Evolutionary conservation across 2,888 invertebrate genomes (phyloP).

Genomic region (Rhingia campestris): DNA sequence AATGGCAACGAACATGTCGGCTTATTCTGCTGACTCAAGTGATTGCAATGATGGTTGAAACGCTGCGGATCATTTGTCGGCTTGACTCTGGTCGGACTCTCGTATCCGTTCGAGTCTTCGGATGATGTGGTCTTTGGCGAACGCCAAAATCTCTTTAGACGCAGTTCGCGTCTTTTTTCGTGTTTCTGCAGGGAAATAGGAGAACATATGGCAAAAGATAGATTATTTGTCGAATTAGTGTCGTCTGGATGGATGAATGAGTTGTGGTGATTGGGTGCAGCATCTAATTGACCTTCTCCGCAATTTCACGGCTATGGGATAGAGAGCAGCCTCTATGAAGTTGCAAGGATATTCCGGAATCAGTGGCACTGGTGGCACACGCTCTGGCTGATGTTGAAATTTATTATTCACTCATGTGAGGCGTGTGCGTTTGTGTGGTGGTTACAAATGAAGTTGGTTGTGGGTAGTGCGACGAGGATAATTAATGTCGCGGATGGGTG

Average conservation of each 20-base stretch:
- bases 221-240: neutral
- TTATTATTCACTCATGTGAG: slow-evolving; percentile 44
- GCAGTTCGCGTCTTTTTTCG: slow-evolving; percentile 83
- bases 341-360: neutral
- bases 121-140: slow-evolving; percentile 83
- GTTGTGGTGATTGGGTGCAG: neutral
- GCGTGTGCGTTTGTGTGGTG: neutral
- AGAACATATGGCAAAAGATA: neutral
- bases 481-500: slow-evolving; percentile 29
- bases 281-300: slow-evolving; percentile 16
- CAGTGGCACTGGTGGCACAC: neutral
- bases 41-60: slow-evolving; percentile 80
- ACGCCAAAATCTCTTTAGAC: slow-evolving; percentile 83
- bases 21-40: slow-evolving; percentile 78
- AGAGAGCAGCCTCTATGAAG: neutral
- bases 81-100: slow-evolving; percentile 83
- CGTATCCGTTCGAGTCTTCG: slow-evolving; percentile 83
- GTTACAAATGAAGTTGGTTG: neutral
- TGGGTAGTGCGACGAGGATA: slow-evolving; percentile 26
- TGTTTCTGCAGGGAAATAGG: slow-evolving; percentile 79
- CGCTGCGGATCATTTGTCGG: slow-evolving; percentile 81
- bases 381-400: slow-evolving; percentile 41
- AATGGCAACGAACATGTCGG: slow-evolving; percentile 85
- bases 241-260: neutral
- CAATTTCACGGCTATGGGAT: neutral